Base-by-base conservation (phyloP, 2,888 invertebrate genomes). In the Scrobipalpa costella region DNA sequence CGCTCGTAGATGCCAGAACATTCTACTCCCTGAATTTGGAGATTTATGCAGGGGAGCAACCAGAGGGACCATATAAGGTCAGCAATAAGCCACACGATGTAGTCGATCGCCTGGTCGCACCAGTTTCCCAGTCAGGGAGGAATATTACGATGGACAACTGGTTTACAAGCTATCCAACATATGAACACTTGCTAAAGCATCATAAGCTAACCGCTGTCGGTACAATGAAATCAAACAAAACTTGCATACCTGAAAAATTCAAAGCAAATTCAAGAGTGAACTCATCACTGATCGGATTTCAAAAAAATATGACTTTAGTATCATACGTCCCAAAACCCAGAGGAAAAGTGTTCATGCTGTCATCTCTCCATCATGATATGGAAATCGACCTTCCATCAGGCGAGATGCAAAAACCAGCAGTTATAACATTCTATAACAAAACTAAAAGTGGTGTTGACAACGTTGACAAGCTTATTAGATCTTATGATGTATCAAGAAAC, bases 271-370 rank as follows among this genome's bases (percentile, higher is more conserved):
- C n/a, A n/a, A n/a, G n/a, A 7, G 47, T n/a, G 19, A 2, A 36
- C 15, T n/a, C 61, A 27, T 61, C 64, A 49, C 1, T 57, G n/a
- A 61, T 64, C 36, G 64, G 64, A 13, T 64, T 66, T 64, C 61
- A 64, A 62, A 58, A 61, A 38, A 40, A 63, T 47, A 17, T 67
- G 63, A 63, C 13, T 50, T 36, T 70, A 13, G 19, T 74, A 57
- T 72, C 72, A 36, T 74, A 69, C 65, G 65, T 69, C 8, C 74
- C 75, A 61, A 69, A 68, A 8, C 69, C 67, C 65, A 74, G 67
- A 27, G 76, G 72, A 69, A 63, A 50, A 34, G 7, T 34, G 7
- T 34, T 62, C 38, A 40, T 65, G 49, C 55, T 66, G 49, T 68
- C 65, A 3, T 63, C 65, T n/a, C 50, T 66, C 1, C 64, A 66